Evolutionary conservation across 1,140 invertebrate genomes (phyloP).

Genomic region (Fopius arisanus): DNA sequence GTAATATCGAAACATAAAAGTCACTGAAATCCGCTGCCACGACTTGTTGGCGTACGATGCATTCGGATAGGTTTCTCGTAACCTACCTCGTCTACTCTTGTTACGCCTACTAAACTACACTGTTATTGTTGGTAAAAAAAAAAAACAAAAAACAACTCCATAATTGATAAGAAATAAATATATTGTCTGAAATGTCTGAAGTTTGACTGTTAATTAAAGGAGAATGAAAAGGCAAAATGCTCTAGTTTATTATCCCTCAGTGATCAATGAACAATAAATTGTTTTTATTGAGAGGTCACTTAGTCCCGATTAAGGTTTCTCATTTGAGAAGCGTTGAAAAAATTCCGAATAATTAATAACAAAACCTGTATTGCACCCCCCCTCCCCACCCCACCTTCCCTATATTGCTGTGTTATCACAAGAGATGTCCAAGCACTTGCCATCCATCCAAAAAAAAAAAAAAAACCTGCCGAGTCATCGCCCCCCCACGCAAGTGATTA

Average conservation of each 20-base stretch:
- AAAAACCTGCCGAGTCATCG: not conserved
- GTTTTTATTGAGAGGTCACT: no score
- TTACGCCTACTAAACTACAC: constrained; percentile 64
- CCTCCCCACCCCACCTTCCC: not conserved
- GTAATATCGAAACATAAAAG: constrained; percentile 6
- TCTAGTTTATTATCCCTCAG: not conserved
- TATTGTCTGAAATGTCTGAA: constrained; percentile 57
- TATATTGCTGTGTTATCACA: not conserved
- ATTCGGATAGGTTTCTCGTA: constrained; percentile 58
- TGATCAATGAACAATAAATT: no score
- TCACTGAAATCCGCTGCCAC: constrained; percentile 43
- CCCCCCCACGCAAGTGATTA: not conserved
- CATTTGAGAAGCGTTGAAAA: no score
- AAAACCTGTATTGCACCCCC: no score
- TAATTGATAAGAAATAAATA: constrained; percentile 65
- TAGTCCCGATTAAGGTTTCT: no score
- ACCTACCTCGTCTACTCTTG: constrained; percentile 64
- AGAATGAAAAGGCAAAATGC: not conserved
- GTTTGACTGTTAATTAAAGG: not conserved
- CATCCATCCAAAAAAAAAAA: not conserved
- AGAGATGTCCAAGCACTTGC: not conserved
- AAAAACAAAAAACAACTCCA: constrained; percentile 51
- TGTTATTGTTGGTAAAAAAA: constrained; percentile 63
- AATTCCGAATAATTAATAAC: no score
- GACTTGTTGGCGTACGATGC: constrained; percentile 62